Percentiles rank a stretch among this genome's conserved stretches.
These are phyloP conservation scores for Pundamilia nyererei DNA, from an alignment of 2,113 vertebrate genomes.

Conservation along the genomic window DNA sequence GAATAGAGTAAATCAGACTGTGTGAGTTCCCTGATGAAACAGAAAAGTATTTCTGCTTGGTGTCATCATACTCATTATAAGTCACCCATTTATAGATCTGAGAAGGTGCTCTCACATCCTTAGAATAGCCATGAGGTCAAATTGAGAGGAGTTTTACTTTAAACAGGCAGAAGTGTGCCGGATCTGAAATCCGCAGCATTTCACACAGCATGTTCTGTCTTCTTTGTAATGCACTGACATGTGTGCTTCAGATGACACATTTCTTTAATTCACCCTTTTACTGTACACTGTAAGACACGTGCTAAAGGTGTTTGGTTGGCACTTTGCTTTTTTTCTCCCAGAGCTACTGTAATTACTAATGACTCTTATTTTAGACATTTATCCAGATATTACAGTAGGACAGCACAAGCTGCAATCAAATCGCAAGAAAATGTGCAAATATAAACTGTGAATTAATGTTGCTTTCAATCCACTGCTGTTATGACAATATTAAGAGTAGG, in stretches of 20 bases:
- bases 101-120: slow-evolving; percentile 58
- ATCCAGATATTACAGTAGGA: background rate
- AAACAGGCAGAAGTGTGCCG: slow-evolving; percentile 47
- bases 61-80: slow-evolving; percentile 66
- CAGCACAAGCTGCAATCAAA: background rate
- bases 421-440: background rate
- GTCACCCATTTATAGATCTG: slow-evolving; percentile 61
- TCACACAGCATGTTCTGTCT: background rate
- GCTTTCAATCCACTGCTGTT: background rate
- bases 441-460: background rate
- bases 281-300: background rate
- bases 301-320: background rate
- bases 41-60: slow-evolving; percentile 54
- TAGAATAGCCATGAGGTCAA: slow-evolving; percentile 65
- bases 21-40: slow-evolving; percentile 56
- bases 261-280: background rate
- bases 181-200: background rate
- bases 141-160: slow-evolving; percentile 40
- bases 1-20: slow-evolving; percentile 38
- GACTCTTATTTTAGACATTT: background rate
- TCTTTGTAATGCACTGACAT: background rate
- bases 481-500: background rate
- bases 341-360: background rate
- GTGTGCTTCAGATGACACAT: background rate
- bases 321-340: background rate